A percentile compares a stretch with the other conserved stretches of the same genome.
Conservation (phyloP, 2,797 vertebrate genomes). For the Chelon auratus region DNA sequence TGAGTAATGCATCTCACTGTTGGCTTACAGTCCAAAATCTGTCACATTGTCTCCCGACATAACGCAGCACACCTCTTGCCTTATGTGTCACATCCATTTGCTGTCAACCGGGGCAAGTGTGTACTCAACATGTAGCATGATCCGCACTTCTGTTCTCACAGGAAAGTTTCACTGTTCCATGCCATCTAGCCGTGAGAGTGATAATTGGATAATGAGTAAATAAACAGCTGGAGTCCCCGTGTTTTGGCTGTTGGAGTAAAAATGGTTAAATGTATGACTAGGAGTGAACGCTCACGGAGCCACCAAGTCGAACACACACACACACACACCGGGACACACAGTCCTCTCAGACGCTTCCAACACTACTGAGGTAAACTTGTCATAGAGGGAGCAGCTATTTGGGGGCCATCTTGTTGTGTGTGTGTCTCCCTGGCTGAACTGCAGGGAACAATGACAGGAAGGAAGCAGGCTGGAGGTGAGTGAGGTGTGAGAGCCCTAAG, state of each 20-base stretch:
- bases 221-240: slow-evolving; percentile 80
- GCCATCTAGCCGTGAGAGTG: slow-evolving; percentile 70
- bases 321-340: slow-evolving; percentile 56
- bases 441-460: slow-evolving; percentile 95
- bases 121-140: slow-evolving; percentile 61
- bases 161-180: slow-evolving; percentile 76
- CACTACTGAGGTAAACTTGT: slow-evolving; percentile 90
- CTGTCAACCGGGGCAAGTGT: slow-evolving; percentile 68
- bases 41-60: slow-evolving; percentile 68
- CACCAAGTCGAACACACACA: slow-evolving; percentile 2
- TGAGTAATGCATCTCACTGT: slow-evolving; percentile 56
- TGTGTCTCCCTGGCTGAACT: slow-evolving; percentile 88
- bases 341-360: slow-evolving; percentile 60
- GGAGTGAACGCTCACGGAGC: slow-evolving; percentile 15
- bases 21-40: slow-evolving; percentile 68
- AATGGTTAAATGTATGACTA: slow-evolving; percentile 58
- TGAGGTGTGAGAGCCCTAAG: slow-evolving; percentile 94
- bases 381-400: slow-evolving; percentile 89
- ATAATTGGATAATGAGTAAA: slow-evolving; percentile 88
- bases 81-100: slow-evolving; percentile 72
- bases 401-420: slow-evolving; percentile 87
- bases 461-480: slow-evolving; percentile 84
- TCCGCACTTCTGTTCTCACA: slow-evolving; percentile 69
- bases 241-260: slow-evolving; percentile 48
- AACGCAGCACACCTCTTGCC: slow-evolving; percentile 61